A percentile compares a stretch with the other conserved stretches of the same genome.
These are phyloP conservation scores for Hyla sarda DNA, from an alignment of 2,113 vertebrate genomes.

Conservation along the genomic window DNA sequence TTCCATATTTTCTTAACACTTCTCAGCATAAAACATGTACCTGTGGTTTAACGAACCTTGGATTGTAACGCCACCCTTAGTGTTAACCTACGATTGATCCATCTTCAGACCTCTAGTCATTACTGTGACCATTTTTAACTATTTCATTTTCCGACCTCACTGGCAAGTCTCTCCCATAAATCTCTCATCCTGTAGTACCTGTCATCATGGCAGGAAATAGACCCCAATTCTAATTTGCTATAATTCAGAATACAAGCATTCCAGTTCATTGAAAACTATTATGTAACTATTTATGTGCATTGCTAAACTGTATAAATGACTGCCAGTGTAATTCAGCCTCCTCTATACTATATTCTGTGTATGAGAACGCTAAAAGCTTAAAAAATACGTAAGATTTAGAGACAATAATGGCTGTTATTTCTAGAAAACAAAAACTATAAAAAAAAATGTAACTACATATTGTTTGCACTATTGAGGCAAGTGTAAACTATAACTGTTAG, in stretches of 20 bases:
- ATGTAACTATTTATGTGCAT: conserved; percentile 18
- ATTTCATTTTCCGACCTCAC: background rate
- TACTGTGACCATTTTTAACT: background rate
- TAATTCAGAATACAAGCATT: background rate
- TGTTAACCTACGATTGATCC: background rate
- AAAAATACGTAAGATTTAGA: background rate
- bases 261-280: conserved; percentile 4
- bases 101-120: background rate
- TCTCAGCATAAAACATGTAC: background rate
- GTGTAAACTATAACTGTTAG: conserved; percentile 33
- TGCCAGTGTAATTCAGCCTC: background rate
- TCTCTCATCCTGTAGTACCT: background rate
- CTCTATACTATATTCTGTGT: background rate
- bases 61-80: background rate
- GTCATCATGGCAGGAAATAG: background rate
- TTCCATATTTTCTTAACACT: background rate
- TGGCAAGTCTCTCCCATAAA: background rate
- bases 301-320: conserved; percentile 2
- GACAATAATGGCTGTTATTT: conserved; percentile 5
- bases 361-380: conserved; percentile 30
- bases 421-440: background rate
- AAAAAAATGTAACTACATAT: background rate
- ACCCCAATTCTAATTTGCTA: background rate
- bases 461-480: conserved; percentile 34
- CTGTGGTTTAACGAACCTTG: no score